Percentiles rank a stretch among this genome's conserved stretches.
These are phyloP conservation scores for Perognathus longimembris DNA, from an alignment of 2,113 vertebrate genomes.

Conservation along the genomic window DNA sequence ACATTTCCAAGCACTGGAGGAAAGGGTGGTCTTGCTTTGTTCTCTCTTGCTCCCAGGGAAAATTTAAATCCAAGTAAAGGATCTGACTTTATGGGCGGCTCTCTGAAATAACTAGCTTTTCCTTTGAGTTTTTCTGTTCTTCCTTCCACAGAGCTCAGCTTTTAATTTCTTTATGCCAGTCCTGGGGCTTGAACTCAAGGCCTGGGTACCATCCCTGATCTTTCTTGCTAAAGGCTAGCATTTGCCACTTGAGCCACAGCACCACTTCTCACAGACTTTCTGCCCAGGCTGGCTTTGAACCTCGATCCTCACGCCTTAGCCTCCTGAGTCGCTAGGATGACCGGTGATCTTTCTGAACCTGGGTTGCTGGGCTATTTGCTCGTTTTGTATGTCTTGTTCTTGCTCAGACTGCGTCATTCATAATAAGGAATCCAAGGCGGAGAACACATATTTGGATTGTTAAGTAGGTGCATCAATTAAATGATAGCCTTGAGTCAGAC, in stretches of 20 bases:
- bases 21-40: not conserved
- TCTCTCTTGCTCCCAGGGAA: not conserved
- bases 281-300: no score
- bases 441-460: not conserved
- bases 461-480: not conserved
- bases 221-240: no score
- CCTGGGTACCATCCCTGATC: no score
- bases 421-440: slow-evolving; percentile 5
- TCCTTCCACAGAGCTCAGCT: not conserved
- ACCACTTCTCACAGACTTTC: no score
- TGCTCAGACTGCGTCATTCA: not conserved
- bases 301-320: no score
- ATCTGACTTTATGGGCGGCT: not conserved
- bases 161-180: no score
- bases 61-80: not conserved
- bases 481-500: not conserved
- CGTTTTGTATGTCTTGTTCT: not conserved
- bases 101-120: not conserved
- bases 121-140: not conserved
- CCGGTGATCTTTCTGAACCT: no score
- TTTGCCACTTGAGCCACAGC: no score
- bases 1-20: not conserved
- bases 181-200: no score
- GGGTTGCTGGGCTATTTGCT: not conserved
- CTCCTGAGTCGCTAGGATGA: no score